phyloP scores from a whole-genome alignment of 2,888 invertebrate genomes.

The Cryptus viduatorius region DNA sequence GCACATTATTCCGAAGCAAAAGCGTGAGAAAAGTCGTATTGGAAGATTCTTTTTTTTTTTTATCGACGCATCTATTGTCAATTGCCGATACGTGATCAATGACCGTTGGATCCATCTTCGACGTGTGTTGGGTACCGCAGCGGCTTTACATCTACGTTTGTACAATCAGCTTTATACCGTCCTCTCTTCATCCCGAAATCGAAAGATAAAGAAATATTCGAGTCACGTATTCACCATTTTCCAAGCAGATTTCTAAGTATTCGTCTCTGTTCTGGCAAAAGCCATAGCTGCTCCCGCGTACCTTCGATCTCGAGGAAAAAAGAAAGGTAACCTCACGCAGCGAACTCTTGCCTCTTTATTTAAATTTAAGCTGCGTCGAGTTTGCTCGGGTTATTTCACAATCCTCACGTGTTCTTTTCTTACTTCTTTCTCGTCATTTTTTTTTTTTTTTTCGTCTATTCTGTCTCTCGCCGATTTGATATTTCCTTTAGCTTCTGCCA shows the following conservation, averaged over 20 bases:
- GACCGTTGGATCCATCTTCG: not conserved
- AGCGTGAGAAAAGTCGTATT: not conserved
- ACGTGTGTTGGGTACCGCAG: not conserved
- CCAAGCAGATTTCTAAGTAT: conserved; percentile 60
- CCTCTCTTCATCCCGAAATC: conserved; percentile 52
- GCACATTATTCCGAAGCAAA: not conserved
- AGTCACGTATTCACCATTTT: conserved; percentile 63
- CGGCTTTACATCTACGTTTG: conserved; percentile 45
- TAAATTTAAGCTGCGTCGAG: conserved; percentile 60
- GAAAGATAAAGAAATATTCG: conserved; percentile 54
- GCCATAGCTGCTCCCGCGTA: conserved; percentile 15
- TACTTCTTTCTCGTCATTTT: conserved; percentile 18
- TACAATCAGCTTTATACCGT: conserved; percentile 58
- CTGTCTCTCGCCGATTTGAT: conserved; percentile 55
- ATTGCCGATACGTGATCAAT: conserved; percentile 5
- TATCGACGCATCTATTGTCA: not conserved
- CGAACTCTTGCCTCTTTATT: conserved; percentile 65
- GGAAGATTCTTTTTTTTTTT: not conserved
- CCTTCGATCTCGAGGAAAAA: conserved; percentile 68
- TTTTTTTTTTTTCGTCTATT: conserved; percentile 15
- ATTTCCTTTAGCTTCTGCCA: conserved; percentile 58
- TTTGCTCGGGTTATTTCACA: conserved; percentile 55
- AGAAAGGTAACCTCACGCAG: conserved; percentile 28
- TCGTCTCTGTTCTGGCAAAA: conserved; percentile 39
- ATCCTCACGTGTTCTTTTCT: conserved; percentile 48